Evolutionary conservation across 2,113 vertebrate species (phyloP).

Genomic region (Isurus oxyrinchus): DNA sequence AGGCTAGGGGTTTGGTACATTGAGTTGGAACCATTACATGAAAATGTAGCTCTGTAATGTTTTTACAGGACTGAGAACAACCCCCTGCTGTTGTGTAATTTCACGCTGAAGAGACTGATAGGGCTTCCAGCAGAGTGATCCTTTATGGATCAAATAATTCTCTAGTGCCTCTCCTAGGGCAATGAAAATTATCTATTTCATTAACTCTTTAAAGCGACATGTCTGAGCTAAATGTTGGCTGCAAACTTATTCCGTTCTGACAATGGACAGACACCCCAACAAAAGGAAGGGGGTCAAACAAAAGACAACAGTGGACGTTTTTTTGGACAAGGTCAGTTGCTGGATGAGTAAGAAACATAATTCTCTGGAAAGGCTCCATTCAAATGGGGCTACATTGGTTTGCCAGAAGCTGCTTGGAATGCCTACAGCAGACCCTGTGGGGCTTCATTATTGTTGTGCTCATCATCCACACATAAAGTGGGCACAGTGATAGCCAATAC

Average conservation of each 20-base stretch:
- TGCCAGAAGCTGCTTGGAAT: not conserved
- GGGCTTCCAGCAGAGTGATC: conserved; percentile 67
- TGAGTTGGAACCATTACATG: conserved; percentile 35
- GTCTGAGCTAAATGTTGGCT: not conserved
- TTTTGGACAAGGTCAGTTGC: not conserved
- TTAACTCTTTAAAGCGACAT: conserved; percentile 36
- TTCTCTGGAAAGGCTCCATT: not conserved
- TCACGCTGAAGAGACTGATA: conserved; percentile 70
- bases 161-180: conserved; percentile 40
- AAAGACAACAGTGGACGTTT: not conserved
- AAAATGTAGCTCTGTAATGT: conserved; percentile 53
- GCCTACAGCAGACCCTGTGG: not conserved
- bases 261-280: not conserved
- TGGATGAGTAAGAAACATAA: not conserved
- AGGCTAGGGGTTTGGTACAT: conserved; percentile 30
- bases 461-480: not conserved
- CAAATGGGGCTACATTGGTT: not conserved
- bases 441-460: not conserved
- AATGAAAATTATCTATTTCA: conserved; percentile 38
- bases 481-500: not conserved
- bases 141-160: conserved; percentile 74
- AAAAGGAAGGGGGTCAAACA: not conserved
- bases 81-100: conserved; percentile 69
- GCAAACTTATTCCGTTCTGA: not conserved
- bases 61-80: conserved; percentile 57